phyloP scores from a whole-genome alignment of 2,113 vertebrate species.

The Chaenogobius annularis region DNA sequence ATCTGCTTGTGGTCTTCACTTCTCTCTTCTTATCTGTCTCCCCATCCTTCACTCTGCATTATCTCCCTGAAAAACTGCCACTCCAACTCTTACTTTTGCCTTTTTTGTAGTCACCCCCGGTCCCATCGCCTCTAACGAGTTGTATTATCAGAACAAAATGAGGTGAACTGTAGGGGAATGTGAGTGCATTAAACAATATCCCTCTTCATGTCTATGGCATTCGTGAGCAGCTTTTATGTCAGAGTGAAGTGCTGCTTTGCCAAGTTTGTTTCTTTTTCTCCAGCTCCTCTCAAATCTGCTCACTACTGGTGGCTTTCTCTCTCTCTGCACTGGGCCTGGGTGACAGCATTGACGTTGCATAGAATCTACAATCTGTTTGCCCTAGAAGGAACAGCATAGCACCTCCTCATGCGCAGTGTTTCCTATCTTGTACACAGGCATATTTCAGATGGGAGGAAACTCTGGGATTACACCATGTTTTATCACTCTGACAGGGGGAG shows the following conservation, averaged over 20 bases:
- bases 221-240: conserved; percentile 12
- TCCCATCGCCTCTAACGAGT: conserved; percentile 27
- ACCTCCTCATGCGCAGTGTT: not conserved
- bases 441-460: conserved; percentile 8
- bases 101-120: conserved; percentile 30
- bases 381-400: not conserved
- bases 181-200: conserved; percentile 37
- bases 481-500: conserved; percentile 7
- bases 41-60: conserved; percentile 18
- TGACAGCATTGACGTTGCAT: conserved; percentile 11
- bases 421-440: conserved; percentile 1
- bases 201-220: conserved; percentile 15
- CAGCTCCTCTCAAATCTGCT: conserved; percentile 26
- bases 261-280: conserved; percentile 21
- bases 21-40: conserved; percentile 15
- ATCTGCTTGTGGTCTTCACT: conserved; percentile 1
- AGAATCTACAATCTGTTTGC: conserved; percentile 24
- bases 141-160: conserved; percentile 31
- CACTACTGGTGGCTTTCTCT: not conserved
- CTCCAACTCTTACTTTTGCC: conserved; percentile 6
- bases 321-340: not conserved
- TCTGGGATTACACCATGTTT: conserved; percentile 21
- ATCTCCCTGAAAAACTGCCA: conserved; percentile 29
- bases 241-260: not conserved
- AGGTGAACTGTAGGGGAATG: conserved; percentile 28